Evolutionary conservation across 1,140 invertebrate genomes (phyloP), one percentile per base, ranked within the genome.

Genomic region (Cydia fagiglandana): DNA sequence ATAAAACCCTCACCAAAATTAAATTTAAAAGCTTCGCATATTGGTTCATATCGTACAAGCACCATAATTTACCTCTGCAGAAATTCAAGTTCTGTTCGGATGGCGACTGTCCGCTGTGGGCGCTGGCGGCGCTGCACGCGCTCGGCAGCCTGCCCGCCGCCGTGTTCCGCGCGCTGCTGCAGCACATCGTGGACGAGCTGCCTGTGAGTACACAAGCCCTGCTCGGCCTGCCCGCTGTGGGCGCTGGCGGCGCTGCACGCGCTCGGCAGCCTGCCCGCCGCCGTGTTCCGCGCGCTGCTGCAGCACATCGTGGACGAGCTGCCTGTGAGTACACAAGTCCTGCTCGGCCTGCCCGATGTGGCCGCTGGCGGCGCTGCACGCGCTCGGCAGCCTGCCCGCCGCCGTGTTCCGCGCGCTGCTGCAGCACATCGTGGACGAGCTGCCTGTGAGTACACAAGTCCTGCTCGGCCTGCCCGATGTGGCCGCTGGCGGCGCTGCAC

Each of bases 61-160:
- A 50, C 10, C 15, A 15, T 50, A 50, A 50, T 73, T 24, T 77
- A 76, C 73, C 75, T 76, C 70, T 80, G 0, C 24, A 92, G 89
- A 91, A 91, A 73, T 91, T 91, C 84, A 91, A 92, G 76, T 91
- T 92, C 76, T 92, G 91, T 73, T 88, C 88, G 0, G 91, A 91
- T n/a, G 91, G 89, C 2, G 91, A 91, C 76, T 91, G 89, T 38
- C 91, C 91, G 5, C 76, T 92, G 53, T 91, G 89, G 91, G 89
- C 88, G 13, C 70, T 92, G 73, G 88, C 91, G 0, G 91, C 83
- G 1, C 81, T 92, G 4, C 87, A 92, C 75, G 89, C 89, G 0
- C 75, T 90, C 17, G 79, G 87, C 77, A 85, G 82, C 38, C 82
- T 92, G 0, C 89, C 91, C 0, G 83, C 86, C 0, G 81, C 80